phyloP scores from a whole-genome alignment of 1,140 invertebrate genomes.

The Papilio helenus region DNA sequence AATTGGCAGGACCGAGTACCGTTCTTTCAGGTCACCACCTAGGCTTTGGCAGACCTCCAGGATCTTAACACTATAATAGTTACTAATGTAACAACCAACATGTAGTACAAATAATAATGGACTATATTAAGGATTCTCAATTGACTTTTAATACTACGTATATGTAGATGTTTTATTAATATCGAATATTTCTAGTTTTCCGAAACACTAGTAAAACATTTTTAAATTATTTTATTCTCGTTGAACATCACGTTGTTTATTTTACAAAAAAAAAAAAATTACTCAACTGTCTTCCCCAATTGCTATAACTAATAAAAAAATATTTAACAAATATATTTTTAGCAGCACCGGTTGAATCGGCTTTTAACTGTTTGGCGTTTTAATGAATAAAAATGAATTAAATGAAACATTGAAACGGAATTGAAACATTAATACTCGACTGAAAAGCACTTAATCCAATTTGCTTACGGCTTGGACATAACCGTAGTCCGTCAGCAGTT shows the following conservation, averaged over 20 bases:
- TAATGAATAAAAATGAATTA: slow-evolving; percentile 1
- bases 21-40: slow-evolving; percentile 10
- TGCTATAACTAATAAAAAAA: not conserved
- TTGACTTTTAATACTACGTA: not conserved
- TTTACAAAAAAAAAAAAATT: too few relatives aligned
- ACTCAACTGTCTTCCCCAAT: too few relatives aligned
- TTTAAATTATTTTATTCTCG: too few relatives aligned
- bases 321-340: not conserved
- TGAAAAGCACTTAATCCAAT: slow-evolving; percentile 39
- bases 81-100: not conserved
- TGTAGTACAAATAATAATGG: not conserved
- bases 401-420: slow-evolving; percentile 14
- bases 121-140: not conserved
- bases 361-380: not conserved
- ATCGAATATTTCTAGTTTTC: too few relatives aligned
- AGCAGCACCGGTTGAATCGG: not conserved
- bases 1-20: not conserved
- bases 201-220: too few relatives aligned
- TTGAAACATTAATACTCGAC: slow-evolving; percentile 31
- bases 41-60: not conserved
- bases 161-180: not conserved
- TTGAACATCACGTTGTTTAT: not conserved
- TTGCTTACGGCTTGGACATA: slow-evolving; percentile 34
- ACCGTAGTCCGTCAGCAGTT: slow-evolving; percentile 36
- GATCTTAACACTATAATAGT: not conserved